Percentiles rank a stretch among this genome's conserved stretches.
phyloP scores from a whole-genome alignment of 1,140 invertebrate species.

The Diorhabda elongata region DNA sequence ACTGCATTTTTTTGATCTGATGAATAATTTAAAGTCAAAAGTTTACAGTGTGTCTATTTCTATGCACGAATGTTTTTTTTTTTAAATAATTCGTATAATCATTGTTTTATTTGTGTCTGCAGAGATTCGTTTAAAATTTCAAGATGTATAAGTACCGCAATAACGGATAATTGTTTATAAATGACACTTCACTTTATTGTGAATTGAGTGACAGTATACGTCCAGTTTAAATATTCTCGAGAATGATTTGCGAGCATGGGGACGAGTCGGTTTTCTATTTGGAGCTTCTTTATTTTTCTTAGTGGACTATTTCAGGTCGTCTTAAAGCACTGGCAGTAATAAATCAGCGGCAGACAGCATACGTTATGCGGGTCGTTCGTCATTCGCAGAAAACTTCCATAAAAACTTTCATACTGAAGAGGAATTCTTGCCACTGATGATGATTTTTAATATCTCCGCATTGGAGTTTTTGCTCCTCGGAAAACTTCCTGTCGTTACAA shows the following conservation, averaged over 20 bases:
- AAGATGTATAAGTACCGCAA: too few species aligned
- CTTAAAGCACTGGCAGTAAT: conserved; percentile 35
- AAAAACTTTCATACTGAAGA: conserved; percentile 29
- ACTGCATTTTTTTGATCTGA: too few species aligned
- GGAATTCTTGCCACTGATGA: conserved; percentile 24
- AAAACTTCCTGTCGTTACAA: conserved; percentile 12
- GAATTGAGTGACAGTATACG: too few species aligned
- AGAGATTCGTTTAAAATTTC: too few species aligned
- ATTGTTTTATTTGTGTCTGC: too few species aligned
- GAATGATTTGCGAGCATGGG: conserved; percentile 46
- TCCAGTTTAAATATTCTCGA: neutral
- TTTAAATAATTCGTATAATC: too few species aligned
- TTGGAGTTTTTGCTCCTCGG: conserved; percentile 13
- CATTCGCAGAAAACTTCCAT: conserved; percentile 35
- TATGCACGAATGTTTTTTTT: too few species aligned
- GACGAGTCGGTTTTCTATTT: conserved; percentile 48
- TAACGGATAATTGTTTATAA: too few species aligned
- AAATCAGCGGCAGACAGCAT: conserved; percentile 44
- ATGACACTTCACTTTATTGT: too few species aligned
- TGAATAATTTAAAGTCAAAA: too few species aligned
- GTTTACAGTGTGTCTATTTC: too few species aligned
- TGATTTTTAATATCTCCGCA: conserved; percentile 22
- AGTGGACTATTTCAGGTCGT: conserved; percentile 37
- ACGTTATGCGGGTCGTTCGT: conserved; percentile 40
- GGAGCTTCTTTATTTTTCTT: conserved; percentile 46